Base-by-base conservation (phyloP, 2,888 invertebrate genomes). In the Nemotelus nigrinus region DNA sequence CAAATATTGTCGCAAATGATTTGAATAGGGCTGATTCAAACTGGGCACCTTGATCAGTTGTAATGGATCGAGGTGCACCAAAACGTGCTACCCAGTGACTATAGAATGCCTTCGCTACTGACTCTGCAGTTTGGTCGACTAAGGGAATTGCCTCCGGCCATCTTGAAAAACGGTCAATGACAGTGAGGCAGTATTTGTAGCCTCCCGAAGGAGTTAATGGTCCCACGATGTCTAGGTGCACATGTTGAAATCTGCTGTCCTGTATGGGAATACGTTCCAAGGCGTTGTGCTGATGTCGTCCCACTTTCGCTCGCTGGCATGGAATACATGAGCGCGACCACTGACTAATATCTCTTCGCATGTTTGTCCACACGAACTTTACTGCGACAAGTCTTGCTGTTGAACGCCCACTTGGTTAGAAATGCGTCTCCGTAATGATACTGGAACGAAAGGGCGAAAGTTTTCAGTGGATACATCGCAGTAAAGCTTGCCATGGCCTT, bases 131-230 rank as follows among this genome's bases (percentile, higher is more conserved):
- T n/a, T 8, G 41, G 53, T 6, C 8, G 44, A 55, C 70, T 3
- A 84, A 44, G 1, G 84, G 83, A 5, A 81, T 74, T 4, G 81
- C 83, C 77, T 83, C 84, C 6, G 83, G 81, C 85, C 85, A 84
- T 6, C 83, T 77, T 3, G 84, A 82, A 70, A 80, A 82, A 5
- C 82, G 70, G 68, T 83, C 82, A 5, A 83, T 79, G n/a, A 7
- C 7, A n/a, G 55, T 55, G 7, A 55, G 55, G n/a, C 55, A 55
- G 55, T 55, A 55, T 7, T n/a, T 7, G 55, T 10, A 7, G 55
- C 55, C 55, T n/a, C 1, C 8, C 55, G 55, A 55, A 10, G n/a
- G n/a, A 10, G 55, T 7, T n/a, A 55, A n/a, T 10, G 55, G 25
- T 25, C 25, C 55, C n/a, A 55, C 55, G 55, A 55, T 55, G 55